Base-by-base conservation (phyloP, 2,797 vertebrate species). In the Acipenser ruthenus region DNA sequence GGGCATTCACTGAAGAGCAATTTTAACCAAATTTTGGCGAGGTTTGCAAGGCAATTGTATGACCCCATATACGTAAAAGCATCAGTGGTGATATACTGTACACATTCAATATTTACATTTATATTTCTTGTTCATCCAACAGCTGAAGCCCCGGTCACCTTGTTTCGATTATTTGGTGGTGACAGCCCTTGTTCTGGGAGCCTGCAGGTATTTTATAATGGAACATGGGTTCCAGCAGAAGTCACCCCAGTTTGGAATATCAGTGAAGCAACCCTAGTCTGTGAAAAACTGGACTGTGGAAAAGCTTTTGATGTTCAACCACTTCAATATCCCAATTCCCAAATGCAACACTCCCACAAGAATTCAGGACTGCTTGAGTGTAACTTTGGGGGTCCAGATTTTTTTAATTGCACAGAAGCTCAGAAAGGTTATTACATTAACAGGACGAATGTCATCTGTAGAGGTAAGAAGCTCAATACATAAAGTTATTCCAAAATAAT, bases 341-440 rank as follows among this genome's bases (percentile, higher is more conserved):
- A 37, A 37, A 37, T 37, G 37, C 37, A 37, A 37, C 37, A 37
- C 37, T 37, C 37, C 37, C 37, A 37, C 5, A 60, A 67, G 2
- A 10, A 23, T 63, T 65, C 7, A 62, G 84, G 82, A 72, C 74
- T 77, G 6, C 63, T 73, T 0, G 8, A 48, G 67, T 87, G 84
- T 11, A 37, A 4, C 6, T 72, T 76, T 64, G 12, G 10, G 2
- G 67, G 68, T 0, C 66, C 50, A 1, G 72, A 55, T 3, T 60
- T 87, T 49, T 69, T 72, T 51, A 79, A 82, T 74, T 87, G 86
- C 47, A 73, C 72, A 0, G 9, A 68, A 60, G 62, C 7, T 0
- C 7, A 4, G 2, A 62, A 8, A 8, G 50, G 0, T 0, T 9
- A 63, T 52, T 88, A 84, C 69, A 9, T 11, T 0, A 52, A 67